These are phyloP conservation scores for Cinara cedri DNA, from an alignment of 2,888 invertebrate genomes.

Conservation along the genomic window DNA sequence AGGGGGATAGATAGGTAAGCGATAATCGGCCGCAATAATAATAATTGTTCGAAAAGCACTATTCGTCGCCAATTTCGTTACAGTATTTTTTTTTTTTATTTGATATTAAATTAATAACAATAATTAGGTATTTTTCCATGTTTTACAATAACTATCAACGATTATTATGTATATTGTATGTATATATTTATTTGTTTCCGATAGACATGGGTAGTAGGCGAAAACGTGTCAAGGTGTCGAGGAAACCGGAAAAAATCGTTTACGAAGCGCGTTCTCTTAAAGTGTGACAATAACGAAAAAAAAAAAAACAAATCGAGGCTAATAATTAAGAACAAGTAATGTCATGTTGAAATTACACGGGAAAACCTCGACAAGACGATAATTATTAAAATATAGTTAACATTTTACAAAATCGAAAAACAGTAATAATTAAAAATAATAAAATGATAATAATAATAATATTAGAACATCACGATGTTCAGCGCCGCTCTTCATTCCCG, in stretches of 20 bases:
- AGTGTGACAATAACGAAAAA: slow-evolving; percentile 14
- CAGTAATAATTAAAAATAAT: background rate
- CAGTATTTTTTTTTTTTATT: slow-evolving; percentile 2
- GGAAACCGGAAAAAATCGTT: slow-evolving; percentile 40
- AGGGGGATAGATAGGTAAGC: background rate
- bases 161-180: background rate
- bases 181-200: background rate
- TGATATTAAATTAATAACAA: background rate
- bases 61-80: slow-evolving; percentile 1
- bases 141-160: no score
- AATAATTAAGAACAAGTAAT: no score
- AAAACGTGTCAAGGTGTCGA: slow-evolving; percentile 44
- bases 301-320: background rate
- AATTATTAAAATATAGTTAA: no score
- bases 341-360: background rate
- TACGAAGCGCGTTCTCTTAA: background rate
- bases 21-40: slow-evolving; percentile 3
- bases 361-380: background rate
- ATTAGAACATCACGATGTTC: no score
- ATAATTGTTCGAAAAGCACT: background rate
- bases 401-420: background rate
- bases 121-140: slow-evolving; percentile 3
- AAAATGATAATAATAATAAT: background rate
- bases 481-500: background rate
- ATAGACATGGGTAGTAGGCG: background rate